phyloP scores from a whole-genome alignment of 2,888 invertebrate genomes.

The Caradrina kadenii region DNA sequence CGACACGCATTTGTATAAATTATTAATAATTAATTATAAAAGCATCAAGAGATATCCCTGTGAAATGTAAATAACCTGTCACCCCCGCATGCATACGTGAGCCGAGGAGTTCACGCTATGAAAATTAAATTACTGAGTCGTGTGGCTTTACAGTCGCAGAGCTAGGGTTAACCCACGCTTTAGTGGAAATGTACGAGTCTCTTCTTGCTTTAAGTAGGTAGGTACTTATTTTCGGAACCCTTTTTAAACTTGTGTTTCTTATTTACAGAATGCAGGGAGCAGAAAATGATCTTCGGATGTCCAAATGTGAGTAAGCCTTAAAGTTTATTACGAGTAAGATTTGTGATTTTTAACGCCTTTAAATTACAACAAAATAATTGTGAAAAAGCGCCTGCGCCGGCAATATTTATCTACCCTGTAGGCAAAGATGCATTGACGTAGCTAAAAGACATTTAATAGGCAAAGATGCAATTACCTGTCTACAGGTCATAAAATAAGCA shows the following conservation, averaged over 20 bases:
- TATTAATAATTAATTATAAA: slow-evolving; percentile 70
- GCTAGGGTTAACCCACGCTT: slow-evolving; percentile 46
- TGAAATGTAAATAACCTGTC: slow-evolving; percentile 75
- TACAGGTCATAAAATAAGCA: too few relatives aligned
- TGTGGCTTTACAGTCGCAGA: slow-evolving; percentile 39
- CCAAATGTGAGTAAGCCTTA: background rate
- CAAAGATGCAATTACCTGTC: too few relatives aligned
- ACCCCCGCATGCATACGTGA: slow-evolving; percentile 52
- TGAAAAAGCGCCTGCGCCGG: too few relatives aligned
- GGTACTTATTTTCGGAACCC: background rate
- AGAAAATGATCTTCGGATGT: background rate
- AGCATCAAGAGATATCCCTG: slow-evolving; percentile 65
- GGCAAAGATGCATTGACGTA: too few relatives aligned
- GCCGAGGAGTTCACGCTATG: slow-evolving; percentile 51
- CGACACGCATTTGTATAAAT: slow-evolving; percentile 28
- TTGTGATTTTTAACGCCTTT: background rate
- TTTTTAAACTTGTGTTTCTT: background rate
- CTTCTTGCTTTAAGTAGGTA: slow-evolving; percentile 1
- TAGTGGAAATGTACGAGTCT: slow-evolving; percentile 28
- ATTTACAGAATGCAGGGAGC: background rate
- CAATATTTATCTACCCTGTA: too few relatives aligned
- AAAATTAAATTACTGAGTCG: slow-evolving; percentile 64
- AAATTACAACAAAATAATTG: background rate
- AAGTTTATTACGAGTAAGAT: background rate
- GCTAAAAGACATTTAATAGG: too few relatives aligned